Conservation (phyloP, 1,140 invertebrate genomes). For the Lordiphosa mommai region DNA sequence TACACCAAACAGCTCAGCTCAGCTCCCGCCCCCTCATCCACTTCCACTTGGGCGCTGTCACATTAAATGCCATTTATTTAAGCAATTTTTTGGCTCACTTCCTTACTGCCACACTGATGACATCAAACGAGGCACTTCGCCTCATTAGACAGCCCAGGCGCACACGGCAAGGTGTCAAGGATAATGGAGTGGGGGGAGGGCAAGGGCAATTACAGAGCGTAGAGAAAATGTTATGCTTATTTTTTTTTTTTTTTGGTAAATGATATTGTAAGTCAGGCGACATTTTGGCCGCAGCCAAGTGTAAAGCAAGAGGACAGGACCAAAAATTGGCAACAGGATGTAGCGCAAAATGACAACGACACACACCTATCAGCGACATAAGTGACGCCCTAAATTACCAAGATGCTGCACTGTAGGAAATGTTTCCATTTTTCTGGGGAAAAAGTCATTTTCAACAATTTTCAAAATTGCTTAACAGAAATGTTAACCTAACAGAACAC, state of each 20-base stretch:
- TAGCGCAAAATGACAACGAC: conserved; percentile 49
- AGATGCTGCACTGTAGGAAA: neutral
- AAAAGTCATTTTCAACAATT: no score
- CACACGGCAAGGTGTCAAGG: neutral
- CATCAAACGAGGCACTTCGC: conserved; percentile 73
- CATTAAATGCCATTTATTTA: conserved; percentile 77
- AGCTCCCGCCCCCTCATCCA: neutral
- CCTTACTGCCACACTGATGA: conserved; percentile 61
- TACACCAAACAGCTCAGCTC: conserved; percentile 1
- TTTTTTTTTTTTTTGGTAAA: conserved; percentile 14
- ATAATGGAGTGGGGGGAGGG: neutral
- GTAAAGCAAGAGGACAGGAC: conserved; percentile 47
- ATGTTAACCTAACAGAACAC: no score
- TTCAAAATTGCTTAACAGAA: no score
- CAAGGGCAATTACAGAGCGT: conserved; percentile 61
- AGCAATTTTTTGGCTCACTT: conserved; percentile 76
- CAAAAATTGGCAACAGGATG: conserved; percentile 22
- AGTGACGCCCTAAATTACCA: conserved; percentile 10
- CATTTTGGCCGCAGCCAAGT: conserved; percentile 67
- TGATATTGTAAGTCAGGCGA: conserved; percentile 43
- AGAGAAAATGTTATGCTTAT: conserved; percentile 40
- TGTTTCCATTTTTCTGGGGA: no score
- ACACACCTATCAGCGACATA: conserved; percentile 4
- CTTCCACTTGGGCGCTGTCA: conserved; percentile 34
- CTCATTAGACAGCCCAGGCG: conserved; percentile 61